Conservation (phyloP, 2,113 vertebrate genomes). For the Meleagris gallopavo region DNA sequence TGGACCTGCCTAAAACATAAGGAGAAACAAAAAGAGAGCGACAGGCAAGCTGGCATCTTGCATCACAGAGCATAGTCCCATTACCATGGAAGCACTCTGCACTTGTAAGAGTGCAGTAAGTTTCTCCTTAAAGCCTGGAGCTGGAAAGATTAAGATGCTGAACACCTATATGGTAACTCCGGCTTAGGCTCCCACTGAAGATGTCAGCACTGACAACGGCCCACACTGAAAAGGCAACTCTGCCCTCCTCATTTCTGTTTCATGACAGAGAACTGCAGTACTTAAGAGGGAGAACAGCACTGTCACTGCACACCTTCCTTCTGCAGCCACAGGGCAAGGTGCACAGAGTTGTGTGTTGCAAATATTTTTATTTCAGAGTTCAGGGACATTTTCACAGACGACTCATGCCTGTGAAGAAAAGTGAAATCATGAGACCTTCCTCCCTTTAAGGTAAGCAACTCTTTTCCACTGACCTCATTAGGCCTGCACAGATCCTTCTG, state of each 20-base stretch:
- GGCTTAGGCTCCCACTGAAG: background rate
- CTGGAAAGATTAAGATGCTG: background rate
- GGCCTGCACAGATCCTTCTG: background rate
- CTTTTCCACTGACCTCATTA: background rate
- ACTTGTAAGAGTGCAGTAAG: accelerated
- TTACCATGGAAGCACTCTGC: background rate
- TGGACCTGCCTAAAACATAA: constrained; percentile 87
- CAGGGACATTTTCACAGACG: background rate
- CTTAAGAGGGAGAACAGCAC: background rate
- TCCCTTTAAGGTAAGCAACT: background rate
- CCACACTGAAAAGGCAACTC: background rate
- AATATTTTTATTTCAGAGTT: background rate
- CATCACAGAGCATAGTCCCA: accelerated
- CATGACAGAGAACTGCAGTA: accelerated
- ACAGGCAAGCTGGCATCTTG: background rate
- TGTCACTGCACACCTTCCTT: background rate
- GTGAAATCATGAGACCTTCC: background rate
- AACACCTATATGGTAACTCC: accelerated
- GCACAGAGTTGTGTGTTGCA: accelerated
- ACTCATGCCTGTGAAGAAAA: background rate
- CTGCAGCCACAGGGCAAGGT: background rate
- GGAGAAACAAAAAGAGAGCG: background rate
- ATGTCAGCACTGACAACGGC: accelerated
- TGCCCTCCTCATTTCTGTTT: accelerated
- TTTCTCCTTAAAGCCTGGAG: background rate